phyloP scores from a whole-genome alignment of 2,888 invertebrate species.

The Drosophila greeni region DNA sequence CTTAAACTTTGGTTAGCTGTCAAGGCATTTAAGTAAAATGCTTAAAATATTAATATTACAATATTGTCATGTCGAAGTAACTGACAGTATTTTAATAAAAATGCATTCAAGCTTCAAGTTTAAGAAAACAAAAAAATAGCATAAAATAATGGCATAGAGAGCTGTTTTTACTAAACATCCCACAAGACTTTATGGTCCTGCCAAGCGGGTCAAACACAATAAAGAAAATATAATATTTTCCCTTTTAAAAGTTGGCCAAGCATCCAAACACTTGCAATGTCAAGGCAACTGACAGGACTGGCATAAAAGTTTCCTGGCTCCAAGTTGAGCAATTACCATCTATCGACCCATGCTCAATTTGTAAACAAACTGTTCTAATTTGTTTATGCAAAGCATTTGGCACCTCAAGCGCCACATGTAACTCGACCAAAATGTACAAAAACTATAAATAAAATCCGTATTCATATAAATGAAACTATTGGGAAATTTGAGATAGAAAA shows the following conservation, averaged over 20 bases:
- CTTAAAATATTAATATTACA: not conserved
- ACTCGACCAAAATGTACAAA: constrained; percentile 5
- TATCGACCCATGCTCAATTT: constrained; percentile 3
- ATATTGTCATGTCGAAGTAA: not conserved
- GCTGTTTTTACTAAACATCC: not conserved
- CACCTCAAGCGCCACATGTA: constrained; percentile 24
- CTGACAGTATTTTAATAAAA: not conserved
- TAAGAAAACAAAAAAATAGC: not conserved
- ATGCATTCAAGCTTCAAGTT: not conserved
- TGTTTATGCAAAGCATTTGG: constrained; percentile 26
- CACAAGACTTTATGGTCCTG: not conserved
- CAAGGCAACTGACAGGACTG: constrained; percentile 2
- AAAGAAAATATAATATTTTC: not conserved
- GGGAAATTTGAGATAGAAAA: constrained; percentile 12
- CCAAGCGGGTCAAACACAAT: not conserved
- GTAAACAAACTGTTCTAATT: constrained; percentile 6
- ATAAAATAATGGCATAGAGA: not conserved
- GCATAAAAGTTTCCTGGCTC: not conserved
- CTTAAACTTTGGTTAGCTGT: not conserved
- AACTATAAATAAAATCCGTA: not conserved
- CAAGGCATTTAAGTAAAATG: not conserved
- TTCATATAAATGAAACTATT: constrained; percentile 27
- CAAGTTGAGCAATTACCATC: not conserved
- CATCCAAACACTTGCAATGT: constrained; percentile 1
- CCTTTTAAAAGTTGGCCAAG: not conserved